Conservation (phyloP, 1,140 invertebrate genomes). For the Nebria ingens region DNA sequence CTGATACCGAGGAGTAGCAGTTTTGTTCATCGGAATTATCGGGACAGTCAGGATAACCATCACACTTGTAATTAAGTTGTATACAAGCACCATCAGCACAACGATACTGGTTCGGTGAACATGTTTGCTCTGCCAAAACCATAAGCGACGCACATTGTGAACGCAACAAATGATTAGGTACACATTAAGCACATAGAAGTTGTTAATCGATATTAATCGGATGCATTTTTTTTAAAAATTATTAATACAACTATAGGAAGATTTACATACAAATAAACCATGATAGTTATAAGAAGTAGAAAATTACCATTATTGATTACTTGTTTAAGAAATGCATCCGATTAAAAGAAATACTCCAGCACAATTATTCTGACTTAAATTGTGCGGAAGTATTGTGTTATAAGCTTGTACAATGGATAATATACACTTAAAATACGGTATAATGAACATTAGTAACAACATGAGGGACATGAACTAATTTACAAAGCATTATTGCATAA, state of each 20-base stretch:
- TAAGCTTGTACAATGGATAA: conserved; percentile 4
- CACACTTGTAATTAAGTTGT: conserved; percentile 32
- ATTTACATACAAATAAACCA: not conserved
- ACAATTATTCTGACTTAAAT: not conserved
- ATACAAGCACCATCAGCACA: conserved; percentile 35
- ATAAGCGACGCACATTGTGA: conserved; percentile 2
- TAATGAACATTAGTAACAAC: not conserved
- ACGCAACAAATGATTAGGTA: not conserved
- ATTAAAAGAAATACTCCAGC: not conserved
- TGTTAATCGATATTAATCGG: not conserved
- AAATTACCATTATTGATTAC: no score
- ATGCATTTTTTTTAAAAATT: no score
- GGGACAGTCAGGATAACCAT: conserved; percentile 40
- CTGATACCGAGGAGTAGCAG: conserved; percentile 26
- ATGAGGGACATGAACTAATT: conserved; percentile 3
- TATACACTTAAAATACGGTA: not conserved
- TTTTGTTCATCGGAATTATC: conserved; percentile 45
- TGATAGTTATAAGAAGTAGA: not conserved
- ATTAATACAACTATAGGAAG: not conserved
- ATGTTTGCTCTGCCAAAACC: not conserved
- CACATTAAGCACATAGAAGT: conserved; percentile 4
- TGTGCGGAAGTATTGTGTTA: not conserved
- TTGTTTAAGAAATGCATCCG: not conserved
- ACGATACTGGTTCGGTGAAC: conserved; percentile 32
- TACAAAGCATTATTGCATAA: conserved; percentile 1